Conservation (phyloP, 2,113 vertebrate species). For the Bubo blakistoni region DNA sequence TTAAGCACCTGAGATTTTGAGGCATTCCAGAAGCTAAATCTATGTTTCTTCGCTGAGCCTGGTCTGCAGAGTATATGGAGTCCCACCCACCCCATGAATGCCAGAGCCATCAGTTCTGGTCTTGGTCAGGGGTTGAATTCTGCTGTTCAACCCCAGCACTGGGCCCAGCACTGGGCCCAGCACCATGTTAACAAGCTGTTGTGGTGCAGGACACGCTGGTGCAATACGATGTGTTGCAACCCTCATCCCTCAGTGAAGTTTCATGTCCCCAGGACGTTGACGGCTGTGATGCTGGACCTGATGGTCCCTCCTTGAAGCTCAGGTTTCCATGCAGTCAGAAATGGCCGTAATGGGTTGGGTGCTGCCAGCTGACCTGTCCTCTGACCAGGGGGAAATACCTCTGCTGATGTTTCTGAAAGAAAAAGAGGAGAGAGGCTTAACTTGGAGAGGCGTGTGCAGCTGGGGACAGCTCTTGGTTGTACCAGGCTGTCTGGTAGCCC, state of each 20-base stretch:
- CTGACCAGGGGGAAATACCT: background rate
- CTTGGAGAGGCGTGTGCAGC: rapidly evolving
- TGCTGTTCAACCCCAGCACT: background rate
- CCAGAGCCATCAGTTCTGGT: too few species aligned
- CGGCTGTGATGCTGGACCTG: background rate
- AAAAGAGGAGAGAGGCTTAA: background rate
- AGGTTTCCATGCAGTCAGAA: background rate
- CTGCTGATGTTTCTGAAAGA: background rate
- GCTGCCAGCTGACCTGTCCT: background rate
- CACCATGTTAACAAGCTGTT: background rate
- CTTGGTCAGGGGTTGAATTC: background rate
- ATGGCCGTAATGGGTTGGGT: background rate
- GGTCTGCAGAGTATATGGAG: background rate
- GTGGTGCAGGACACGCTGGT: background rate
- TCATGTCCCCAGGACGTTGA: rapidly evolving
- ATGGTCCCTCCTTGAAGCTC: background rate
- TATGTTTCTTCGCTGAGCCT: background rate
- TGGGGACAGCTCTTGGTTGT: background rate
- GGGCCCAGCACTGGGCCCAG: background rate
- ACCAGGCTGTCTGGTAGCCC: background rate
- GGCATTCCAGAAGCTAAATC: background rate
- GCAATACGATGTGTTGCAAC: background rate
- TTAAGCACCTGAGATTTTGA: background rate
- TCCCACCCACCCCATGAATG: background rate
- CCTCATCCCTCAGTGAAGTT: rapidly evolving